Base-by-base conservation (phyloP, 2,113 vertebrate species). In the Uria lomvia region DNA sequence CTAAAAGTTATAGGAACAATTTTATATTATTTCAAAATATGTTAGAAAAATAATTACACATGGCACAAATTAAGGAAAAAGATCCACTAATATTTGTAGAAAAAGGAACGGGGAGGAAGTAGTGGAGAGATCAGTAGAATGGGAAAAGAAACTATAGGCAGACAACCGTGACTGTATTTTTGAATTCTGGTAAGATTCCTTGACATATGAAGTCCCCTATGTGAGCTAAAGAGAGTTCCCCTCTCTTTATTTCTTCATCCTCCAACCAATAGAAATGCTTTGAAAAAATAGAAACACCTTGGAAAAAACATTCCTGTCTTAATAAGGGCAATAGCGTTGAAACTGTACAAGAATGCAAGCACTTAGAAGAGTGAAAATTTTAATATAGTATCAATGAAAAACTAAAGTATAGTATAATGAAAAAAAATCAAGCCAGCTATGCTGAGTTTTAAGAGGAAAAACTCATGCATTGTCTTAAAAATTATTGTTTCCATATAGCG, bases 31-130 rank as follows among this genome's bases (percentile, higher is more conserved):
- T 24, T 45, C 6, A 55, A 13, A 15, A 16, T 23, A 49, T 36
- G 13, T 36, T 79, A 56, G 3, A 6, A 16, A 59, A 93, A 74
- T 2, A 62, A 58, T 27, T 53, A 70, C 45, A 30, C 8, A 34
- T 15, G 5, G 24, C 13, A 65, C 3, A 71, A 70, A 76, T 6
- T 30, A 71, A 49, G 6, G 36, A 88, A 65, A 65, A 75, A 60
- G 2, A n/a, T 71, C 21, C n/a, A n/a, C 34, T 60, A 30, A 32
- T 53, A 71, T 63, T 67, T 91, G 23, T 95, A 75, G 9, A 42
- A 5, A 23, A 94, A 78, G 5, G 30, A 78, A 53, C 2, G 20
- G 4, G 2, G 2, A 2, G 3, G 2, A 38, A 7, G 6, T 19
- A 67, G 11, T 74, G 7, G 21, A 76, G 15, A 74, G 6, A 55